These are phyloP conservation scores for Salpingus planirostris DNA, from an alignment of 2,888 invertebrate genomes.

Conservation along the genomic window DNA sequence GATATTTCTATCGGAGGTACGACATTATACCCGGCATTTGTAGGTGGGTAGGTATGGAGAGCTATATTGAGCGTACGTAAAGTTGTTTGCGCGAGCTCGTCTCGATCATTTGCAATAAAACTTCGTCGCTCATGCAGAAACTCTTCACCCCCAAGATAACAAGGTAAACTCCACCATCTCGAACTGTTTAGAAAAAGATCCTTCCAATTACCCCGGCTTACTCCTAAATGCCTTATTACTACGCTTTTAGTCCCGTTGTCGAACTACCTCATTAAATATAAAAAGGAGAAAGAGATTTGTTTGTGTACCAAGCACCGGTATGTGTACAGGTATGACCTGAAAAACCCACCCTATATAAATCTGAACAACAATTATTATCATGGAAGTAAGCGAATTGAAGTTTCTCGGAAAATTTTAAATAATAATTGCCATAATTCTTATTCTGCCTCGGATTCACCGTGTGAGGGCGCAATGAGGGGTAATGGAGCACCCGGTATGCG, in stretches of 20 bases:
- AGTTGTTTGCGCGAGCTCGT: slow-evolving; percentile 23
- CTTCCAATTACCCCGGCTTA: slow-evolving; percentile 19
- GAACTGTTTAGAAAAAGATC: slow-evolving; percentile 16
- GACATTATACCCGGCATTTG: too few relatives aligned
- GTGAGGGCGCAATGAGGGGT: too few relatives aligned
- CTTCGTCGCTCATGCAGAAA: slow-evolving; percentile 27
- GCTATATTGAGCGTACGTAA: slow-evolving; percentile 22
- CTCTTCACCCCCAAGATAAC: slow-evolving; percentile 25
- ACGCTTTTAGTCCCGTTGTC: neutral
- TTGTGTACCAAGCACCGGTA: neutral
- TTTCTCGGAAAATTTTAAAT: too few relatives aligned
- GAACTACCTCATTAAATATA: slow-evolving; percentile 2
- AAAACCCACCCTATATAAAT: too few relatives aligned
- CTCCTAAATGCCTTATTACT: slow-evolving; percentile 4
- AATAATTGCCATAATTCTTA: too few relatives aligned
- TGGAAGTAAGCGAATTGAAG: too few relatives aligned
- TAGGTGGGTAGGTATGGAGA: slow-evolving; percentile 5
- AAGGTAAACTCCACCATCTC: slow-evolving; percentile 22
- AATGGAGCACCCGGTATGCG: too few relatives aligned
- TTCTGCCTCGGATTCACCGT: too few relatives aligned
- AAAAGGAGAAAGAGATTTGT: slow-evolving; percentile 1
- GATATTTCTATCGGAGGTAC: too few relatives aligned
- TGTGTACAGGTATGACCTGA: too few relatives aligned
- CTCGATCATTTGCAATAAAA: slow-evolving; percentile 29
- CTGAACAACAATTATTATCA: too few relatives aligned